These are phyloP conservation scores for Apis cerana DNA, from an alignment of 1,140 invertebrate genomes.

Conservation along the genomic window DNA sequence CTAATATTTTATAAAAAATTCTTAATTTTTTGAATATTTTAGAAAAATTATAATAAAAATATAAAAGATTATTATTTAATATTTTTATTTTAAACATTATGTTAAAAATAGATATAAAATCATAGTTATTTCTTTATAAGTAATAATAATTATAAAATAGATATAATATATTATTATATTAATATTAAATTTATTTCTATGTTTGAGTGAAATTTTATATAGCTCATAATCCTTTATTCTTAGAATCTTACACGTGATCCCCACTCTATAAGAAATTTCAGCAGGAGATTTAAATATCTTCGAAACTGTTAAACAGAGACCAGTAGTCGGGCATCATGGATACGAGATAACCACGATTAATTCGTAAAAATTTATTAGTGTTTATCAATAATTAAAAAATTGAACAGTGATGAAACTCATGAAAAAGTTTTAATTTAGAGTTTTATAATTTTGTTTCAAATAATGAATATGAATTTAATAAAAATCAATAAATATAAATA, in stretches of 20 bases:
- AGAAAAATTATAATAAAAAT: neutral
- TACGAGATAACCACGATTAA: neutral
- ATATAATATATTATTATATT: neutral
- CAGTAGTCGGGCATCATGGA: conserved; percentile 13
- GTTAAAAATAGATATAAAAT: neutral
- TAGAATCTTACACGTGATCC: conserved; percentile 9
- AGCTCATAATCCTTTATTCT: conserved; percentile 17
- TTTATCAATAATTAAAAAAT: neutral
- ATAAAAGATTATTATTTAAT: neutral
- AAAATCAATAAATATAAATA: neutral
- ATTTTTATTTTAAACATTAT: neutral
- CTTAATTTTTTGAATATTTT: neutral
- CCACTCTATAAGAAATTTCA: conserved; percentile 32
- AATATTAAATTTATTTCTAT: neutral
- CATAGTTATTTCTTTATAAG: neutral
- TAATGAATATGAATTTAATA: no score
- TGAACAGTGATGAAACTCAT: neutral
- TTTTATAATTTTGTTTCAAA: neutral
- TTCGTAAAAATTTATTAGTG: conserved; percentile 8
- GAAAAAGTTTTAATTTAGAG: neutral
- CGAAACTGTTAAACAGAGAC: conserved; percentile 46
- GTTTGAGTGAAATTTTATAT: conserved; percentile 8
- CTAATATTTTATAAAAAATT: no score
- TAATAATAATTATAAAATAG: neutral
- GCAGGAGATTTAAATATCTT: conserved; percentile 48